Percentiles rank a stretch among this genome's conserved stretches.
Evolutionary conservation across 2,113 vertebrate genomes (phyloP).

Genomic region (Oryzias woworae): DNA sequence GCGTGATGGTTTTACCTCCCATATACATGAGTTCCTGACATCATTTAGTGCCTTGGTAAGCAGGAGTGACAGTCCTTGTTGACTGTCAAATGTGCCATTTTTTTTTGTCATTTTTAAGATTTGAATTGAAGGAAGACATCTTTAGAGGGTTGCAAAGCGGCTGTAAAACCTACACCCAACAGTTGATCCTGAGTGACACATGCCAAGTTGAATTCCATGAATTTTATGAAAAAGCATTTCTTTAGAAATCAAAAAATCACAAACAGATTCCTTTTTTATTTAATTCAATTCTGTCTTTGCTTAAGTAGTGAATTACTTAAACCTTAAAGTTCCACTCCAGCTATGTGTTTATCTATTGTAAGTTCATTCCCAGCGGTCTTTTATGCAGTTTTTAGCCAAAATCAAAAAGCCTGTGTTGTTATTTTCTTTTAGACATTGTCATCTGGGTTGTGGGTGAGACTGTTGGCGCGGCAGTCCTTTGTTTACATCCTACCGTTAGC

Average conservation of each 20-base stretch:
- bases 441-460: too few relatives aligned
- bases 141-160: slow-evolving; percentile 7
- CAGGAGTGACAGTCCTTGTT: slow-evolving; percentile 29
- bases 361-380: too few relatives aligned
- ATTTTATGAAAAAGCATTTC: neutral
- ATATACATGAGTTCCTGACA: slow-evolving; percentile 34
- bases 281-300: neutral
- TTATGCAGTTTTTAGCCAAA: too few relatives aligned
- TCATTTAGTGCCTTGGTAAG: slow-evolving; percentile 31
- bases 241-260: too few relatives aligned
- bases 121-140: slow-evolving; percentile 14
- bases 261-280: too few relatives aligned
- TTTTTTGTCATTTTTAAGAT: slow-evolving; percentile 1
- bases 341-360: too few relatives aligned
- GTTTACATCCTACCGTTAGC: too few relatives aligned
- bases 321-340: too few relatives aligned
- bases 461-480: too few relatives aligned
- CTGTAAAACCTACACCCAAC: neutral
- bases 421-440: too few relatives aligned
- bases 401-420: too few relatives aligned
- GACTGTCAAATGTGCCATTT: slow-evolving; percentile 24
- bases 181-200: neutral
- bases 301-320: neutral
- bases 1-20: slow-evolving; percentile 39
- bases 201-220: neutral